These are phyloP conservation scores for Pheosia tremula DNA, from an alignment of 2,888 invertebrate genomes.

Conservation along the genomic window DNA sequence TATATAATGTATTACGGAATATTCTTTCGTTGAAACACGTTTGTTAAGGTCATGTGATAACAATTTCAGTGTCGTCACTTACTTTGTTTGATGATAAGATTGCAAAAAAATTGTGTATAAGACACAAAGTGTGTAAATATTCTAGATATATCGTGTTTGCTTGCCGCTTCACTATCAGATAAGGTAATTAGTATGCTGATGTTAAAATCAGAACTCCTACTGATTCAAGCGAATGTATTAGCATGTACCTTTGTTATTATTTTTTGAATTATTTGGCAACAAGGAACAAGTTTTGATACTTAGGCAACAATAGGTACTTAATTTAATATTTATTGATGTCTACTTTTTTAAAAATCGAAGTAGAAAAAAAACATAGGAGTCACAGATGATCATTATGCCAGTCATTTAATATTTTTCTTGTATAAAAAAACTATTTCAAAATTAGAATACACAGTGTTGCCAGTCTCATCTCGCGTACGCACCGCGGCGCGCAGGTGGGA, in stretches of 20 bases:
- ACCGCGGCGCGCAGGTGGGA: conserved; percentile 64
- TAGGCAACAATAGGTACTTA: no score
- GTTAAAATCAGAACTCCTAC: neutral
- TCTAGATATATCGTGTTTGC: neutral
- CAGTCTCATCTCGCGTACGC: conserved; percentile 45
- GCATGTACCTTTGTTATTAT: no score
- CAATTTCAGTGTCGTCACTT: neutral
- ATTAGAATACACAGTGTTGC: conserved; percentile 40
- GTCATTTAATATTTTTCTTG: neutral
- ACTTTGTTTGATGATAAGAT: conserved; percentile 3
- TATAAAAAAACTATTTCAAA: conserved; percentile 11
- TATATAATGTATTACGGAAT: no score
- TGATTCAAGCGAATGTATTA: conserved; percentile 1
- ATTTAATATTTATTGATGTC: no score
- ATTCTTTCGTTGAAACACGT: neutral
- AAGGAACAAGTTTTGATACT: no score
- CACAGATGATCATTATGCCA: no score
- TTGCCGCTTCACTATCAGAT: neutral
- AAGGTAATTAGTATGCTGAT: conserved; percentile 2
- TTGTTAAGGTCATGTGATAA: neutral
- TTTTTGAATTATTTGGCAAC: no score
- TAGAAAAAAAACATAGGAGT: no score
- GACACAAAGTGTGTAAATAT: neutral
- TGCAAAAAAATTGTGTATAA: neutral
- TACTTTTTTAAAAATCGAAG: no score